phyloP scores from a whole-genome alignment of 2,888 invertebrate genomes.

The Orthonevra nobilis region DNA sequence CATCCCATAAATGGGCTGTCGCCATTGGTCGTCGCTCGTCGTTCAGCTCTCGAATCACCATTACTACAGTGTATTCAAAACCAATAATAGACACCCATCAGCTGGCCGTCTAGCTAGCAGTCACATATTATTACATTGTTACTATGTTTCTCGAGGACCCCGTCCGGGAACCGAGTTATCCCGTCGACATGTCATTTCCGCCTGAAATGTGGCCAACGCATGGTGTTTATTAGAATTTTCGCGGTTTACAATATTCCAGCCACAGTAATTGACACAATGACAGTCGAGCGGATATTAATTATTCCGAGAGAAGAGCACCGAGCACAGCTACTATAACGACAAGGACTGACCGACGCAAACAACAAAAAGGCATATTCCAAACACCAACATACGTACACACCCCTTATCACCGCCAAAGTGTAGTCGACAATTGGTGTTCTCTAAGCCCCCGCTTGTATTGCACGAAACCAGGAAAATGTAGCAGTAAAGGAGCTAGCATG shows the following conservation, averaged over 20 bases:
- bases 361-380: conserved; percentile 54
- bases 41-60: conserved; percentile 10
- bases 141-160: conserved; percentile 17
- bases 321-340: no score
- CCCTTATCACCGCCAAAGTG: conserved; percentile 1
- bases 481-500: neutral
- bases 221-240: conserved; percentile 61
- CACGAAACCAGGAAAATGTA: no score
- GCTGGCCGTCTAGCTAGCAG: conserved; percentile 33
- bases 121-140: conserved; percentile 50
- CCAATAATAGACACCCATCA: conserved; percentile 54
- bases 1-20: conserved; percentile 36
- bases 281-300: conserved; percentile 65
- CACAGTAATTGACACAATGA: conserved; percentile 66
- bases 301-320: conserved; percentile 46
- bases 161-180: neutral
- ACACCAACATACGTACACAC: conserved; percentile 20
- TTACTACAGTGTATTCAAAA: conserved; percentile 13
- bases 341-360: conserved; percentile 16
- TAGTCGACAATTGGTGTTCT: no score
- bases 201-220: conserved; percentile 40
- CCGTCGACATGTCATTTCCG: conserved; percentile 59
- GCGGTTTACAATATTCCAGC: conserved; percentile 45
- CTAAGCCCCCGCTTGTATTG: no score
- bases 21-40: no score